phyloP scores from a whole-genome alignment of 2,797 vertebrate species.

The Heterohyrax brucei region DNA sequence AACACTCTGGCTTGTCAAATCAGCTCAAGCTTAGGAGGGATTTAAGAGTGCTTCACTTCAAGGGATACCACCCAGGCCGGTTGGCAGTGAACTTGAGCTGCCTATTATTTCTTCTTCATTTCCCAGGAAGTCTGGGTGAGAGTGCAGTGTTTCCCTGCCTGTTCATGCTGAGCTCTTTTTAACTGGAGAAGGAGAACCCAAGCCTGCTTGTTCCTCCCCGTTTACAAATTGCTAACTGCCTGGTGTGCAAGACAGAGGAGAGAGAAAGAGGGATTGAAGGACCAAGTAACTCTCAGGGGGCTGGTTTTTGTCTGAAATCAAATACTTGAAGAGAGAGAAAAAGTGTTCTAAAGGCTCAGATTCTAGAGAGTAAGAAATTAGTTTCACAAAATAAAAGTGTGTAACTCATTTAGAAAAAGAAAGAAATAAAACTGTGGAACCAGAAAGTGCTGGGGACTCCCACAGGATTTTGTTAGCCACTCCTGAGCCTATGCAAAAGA shows the following conservation, averaged over 20 bases:
- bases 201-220: not conserved
- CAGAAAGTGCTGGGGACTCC: not conserved
- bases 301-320: conserved; percentile 48
- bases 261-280: not conserved
- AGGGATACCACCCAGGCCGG: not conserved
- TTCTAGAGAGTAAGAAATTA: not conserved
- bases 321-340: not conserved
- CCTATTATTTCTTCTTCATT: conserved; percentile 57
- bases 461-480: not conserved
- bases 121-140: conserved; percentile 33
- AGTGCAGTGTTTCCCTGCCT: not conserved
- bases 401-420: not conserved
- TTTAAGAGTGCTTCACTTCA: not conserved
- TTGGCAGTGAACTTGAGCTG: not conserved
- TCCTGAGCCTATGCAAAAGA: not conserved
- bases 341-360: not conserved
- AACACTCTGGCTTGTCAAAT: not conserved
- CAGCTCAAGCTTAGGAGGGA: not conserved
- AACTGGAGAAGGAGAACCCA: not conserved
- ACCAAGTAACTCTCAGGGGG: too few species aligned
- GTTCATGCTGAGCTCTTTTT: not conserved
- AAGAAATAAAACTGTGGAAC: not conserved
- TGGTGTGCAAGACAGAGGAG: not conserved
- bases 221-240: not conserved
- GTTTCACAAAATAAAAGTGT: not conserved